Evolutionary conservation across 2,888 invertebrate genomes (phyloP).

Genomic region (Cerceris rybyensis): DNA sequence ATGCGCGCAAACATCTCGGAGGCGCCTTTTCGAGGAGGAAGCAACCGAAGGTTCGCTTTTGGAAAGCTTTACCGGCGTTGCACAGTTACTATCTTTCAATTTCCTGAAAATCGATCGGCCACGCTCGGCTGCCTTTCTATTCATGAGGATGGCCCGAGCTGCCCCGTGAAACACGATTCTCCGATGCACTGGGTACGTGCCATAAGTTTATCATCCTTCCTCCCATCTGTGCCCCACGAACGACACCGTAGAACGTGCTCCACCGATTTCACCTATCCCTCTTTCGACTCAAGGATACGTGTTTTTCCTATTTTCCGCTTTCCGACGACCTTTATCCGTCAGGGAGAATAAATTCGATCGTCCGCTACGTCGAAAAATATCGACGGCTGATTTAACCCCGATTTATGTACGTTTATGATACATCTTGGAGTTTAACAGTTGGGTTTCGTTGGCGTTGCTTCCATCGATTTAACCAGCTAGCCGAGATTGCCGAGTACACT

Average conservation of each 20-base stretch:
- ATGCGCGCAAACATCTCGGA: too few species aligned
- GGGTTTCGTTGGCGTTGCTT: too few species aligned
- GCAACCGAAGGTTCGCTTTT: neutral
- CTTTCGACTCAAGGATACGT: neutral
- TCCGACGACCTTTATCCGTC: neutral
- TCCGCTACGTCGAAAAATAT: neutral
- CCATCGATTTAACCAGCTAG: too few species aligned
- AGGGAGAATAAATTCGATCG: neutral
- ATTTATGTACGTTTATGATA: neutral
- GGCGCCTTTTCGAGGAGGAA: too few species aligned
- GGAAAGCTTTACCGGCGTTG: constrained; percentile 30
- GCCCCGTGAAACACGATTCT: constrained; percentile 30
- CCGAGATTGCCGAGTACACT: too few species aligned
- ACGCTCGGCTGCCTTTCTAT: constrained; percentile 5
- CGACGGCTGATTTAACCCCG: neutral
- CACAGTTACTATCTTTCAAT: constrained; percentile 36
- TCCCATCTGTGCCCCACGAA: constrained; percentile 39
- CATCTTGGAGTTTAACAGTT: too few species aligned
- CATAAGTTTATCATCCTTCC: constrained; percentile 55
- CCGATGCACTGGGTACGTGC: constrained; percentile 39
- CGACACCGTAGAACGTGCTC: constrained; percentile 18
- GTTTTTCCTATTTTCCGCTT: neutral
- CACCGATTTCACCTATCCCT: neutral
- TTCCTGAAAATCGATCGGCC: constrained; percentile 38
- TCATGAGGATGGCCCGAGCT: constrained; percentile 26